These are phyloP conservation scores for Rutilus rutilus DNA, from an alignment of 2,113 vertebrate species.

Conservation along the genomic window DNA sequence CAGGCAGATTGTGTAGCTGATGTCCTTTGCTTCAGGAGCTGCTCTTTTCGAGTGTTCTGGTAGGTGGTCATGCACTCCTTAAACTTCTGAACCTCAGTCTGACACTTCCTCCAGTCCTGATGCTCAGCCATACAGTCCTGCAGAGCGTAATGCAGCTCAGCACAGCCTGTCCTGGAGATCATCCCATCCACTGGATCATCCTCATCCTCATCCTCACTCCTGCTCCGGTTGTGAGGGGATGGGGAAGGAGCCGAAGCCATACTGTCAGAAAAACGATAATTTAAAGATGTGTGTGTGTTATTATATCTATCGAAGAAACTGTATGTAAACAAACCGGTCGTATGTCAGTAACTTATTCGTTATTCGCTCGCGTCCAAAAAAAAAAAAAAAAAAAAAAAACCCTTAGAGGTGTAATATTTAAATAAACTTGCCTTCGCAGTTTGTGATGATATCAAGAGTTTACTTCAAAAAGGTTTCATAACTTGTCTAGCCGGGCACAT, in stretches of 20 bases:
- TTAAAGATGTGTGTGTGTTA: background rate
- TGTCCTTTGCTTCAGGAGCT: conserved; percentile 61
- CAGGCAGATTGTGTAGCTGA: conserved; percentile 42
- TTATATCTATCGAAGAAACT: background rate
- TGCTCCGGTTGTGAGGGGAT: too few relatives aligned
- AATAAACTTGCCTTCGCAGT: too few relatives aligned
- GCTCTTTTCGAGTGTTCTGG: conserved; percentile 71
- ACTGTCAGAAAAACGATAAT: background rate
- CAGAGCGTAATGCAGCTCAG: too few relatives aligned
- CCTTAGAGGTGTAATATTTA: background rate
- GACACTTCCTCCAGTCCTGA: too few relatives aligned
- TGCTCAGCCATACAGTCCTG: too few relatives aligned
- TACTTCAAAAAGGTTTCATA: background rate
- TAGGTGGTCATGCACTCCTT: conserved; percentile 85
- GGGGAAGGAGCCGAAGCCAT: conserved; percentile 77
- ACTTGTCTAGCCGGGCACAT: background rate
- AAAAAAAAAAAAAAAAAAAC: too few relatives aligned
- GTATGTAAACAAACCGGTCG: background rate
- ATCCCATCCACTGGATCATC: too few relatives aligned
- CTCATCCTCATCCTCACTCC: too few relatives aligned
- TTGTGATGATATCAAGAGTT: background rate
- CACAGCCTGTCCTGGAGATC: too few relatives aligned
- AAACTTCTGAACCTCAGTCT: conserved; percentile 85
- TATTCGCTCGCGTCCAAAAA: too few relatives aligned
- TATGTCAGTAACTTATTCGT: background rate